A percentile compares a stretch with the other conserved stretches of the same genome.
Conservation (phyloP, 1,140 invertebrate species). For the Drosophila willistoni region DNA sequence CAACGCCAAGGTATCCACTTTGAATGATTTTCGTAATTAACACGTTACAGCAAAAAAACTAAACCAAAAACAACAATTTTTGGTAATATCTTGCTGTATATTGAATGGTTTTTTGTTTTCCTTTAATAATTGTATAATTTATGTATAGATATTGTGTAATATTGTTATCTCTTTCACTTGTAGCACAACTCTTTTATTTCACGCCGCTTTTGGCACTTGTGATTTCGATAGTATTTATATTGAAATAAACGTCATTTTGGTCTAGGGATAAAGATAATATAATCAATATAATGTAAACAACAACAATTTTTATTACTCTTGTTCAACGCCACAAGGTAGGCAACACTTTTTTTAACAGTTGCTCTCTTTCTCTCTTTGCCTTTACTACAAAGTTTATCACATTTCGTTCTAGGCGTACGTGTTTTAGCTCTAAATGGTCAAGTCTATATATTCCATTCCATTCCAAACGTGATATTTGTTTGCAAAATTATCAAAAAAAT, state of each 20-base stretch:
- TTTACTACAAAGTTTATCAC: constrained; percentile 41
- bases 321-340: constrained; percentile 21
- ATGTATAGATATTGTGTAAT: not conserved
- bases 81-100: constrained; percentile 19
- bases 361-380: not conserved
- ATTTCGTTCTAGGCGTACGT: constrained; percentile 61
- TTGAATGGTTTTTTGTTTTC: not conserved
- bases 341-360: constrained; percentile 12
- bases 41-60: constrained; percentile 43
- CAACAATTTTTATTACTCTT: not conserved
- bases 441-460: constrained; percentile 47
- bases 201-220: constrained; percentile 32
- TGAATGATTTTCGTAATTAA: constrained; percentile 67
- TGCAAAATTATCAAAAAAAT: constrained; percentile 71
- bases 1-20: constrained; percentile 86
- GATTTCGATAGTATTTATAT: not conserved
- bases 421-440: constrained; percentile 62
- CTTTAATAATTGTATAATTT: too few species aligned
- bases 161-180: not conserved
- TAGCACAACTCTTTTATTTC: constrained; percentile 9
- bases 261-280: constrained; percentile 12
- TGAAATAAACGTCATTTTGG: constrained; percentile 56
- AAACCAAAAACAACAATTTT: constrained; percentile 42
- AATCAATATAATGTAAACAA: constrained; percentile 15
- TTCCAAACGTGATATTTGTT: constrained; percentile 73